phyloP scores from a whole-genome alignment of 1,140 invertebrate species.

The Drosophila melanogaster region Release_6_plus_ISO1_MT NT_033779.5:19434001-19434500 shows the following conservation, averaged over 20 bases:
- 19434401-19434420: conserved; percentile 27
- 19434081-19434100: neutral
- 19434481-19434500: conserved; percentile 17
- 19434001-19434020: conserved; percentile 1
- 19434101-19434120: neutral
- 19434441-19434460: conserved; percentile 25
- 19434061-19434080: conserved; percentile 3
- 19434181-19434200: neutral
- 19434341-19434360: too few relatives aligned
- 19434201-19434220: neutral
- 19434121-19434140: neutral
- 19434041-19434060: conserved; percentile 4
- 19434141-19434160: neutral
- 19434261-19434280: too few relatives aligned
- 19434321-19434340: too few relatives aligned
- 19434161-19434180: too few relatives aligned
- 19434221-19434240: neutral
- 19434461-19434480: neutral
- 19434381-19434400: neutral
- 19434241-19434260: neutral
- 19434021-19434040: conserved; percentile 10
- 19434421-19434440: conserved; percentile 27
- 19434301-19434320: too few relatives aligned
- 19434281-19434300: neutral
- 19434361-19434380: neutral